Conservation (phyloP, 92 coral and sea anemone species). For the Phymanthus crucifer region DNA sequence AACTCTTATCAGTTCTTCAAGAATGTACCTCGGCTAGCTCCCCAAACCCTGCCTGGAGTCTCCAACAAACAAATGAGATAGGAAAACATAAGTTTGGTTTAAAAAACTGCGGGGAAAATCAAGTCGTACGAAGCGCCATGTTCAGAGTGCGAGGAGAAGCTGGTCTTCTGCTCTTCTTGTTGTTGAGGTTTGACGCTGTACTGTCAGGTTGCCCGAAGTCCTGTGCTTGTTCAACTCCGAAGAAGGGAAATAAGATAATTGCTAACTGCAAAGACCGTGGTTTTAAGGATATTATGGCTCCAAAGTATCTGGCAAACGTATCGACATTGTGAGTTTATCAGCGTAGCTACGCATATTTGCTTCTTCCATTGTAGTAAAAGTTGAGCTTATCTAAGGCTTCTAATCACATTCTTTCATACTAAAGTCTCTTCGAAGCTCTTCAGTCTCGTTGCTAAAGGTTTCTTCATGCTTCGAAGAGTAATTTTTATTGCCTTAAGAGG, state of each 20-base stretch:
- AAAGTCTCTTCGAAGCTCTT: neutral
- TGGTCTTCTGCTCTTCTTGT: neutral
- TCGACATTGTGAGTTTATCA: constrained; percentile 25
- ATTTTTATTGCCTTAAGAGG: constrained; percentile 2
- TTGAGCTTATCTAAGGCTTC: neutral
- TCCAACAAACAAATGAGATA: constrained; percentile 9
- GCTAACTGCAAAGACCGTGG: constrained; percentile 27
- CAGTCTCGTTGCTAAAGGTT: neutral
- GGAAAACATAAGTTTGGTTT: neutral
- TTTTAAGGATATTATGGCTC: constrained; percentile 31
- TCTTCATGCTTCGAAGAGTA: neutral
- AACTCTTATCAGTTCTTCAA: constrained; percentile 23
- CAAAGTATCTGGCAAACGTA: constrained; percentile 21
- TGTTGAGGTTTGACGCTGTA: constrained; percentile 1
- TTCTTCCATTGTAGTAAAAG: constrained; percentile 8
- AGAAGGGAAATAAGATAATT: constrained; percentile 1
- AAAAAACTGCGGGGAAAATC: neutral
- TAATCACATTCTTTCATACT: constrained; percentile 11
- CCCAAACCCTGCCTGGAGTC: neutral
- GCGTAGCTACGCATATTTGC: neutral
- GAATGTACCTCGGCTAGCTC: constrained; percentile 15
- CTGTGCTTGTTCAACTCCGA: constrained; percentile 4
- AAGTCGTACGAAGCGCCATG: constrained; percentile 26
- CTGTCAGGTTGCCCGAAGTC: constrained; percentile 21
- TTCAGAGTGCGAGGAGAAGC: neutral